These are phyloP conservation scores for Xyrauchen texanus DNA, from an alignment of 2,113 vertebrate genomes.

Conservation along the genomic window DNA sequence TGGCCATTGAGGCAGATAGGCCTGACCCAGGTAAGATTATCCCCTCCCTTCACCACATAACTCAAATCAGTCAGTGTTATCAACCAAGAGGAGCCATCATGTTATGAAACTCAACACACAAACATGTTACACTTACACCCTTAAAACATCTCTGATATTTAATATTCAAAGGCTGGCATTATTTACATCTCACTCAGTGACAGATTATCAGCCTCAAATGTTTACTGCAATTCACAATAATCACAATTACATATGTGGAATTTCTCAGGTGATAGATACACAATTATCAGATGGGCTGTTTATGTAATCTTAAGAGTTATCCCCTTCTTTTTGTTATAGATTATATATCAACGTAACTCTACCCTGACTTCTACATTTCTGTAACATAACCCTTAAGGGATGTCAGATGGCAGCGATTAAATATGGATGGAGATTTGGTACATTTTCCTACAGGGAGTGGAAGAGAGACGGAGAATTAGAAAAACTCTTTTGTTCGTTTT, in stretches of 20 bases:
- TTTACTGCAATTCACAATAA: not conserved
- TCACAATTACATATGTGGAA: not conserved
- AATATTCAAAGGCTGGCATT: constrained; percentile 73
- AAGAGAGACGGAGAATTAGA: not conserved
- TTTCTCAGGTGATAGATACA: not conserved
- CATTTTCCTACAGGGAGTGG: constrained; percentile 73
- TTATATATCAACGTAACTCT: constrained; percentile 39
- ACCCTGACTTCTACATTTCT: constrained; percentile 51
- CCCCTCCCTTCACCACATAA: constrained; percentile 47
- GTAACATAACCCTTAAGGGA: constrained; percentile 67
- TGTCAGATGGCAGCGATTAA: constrained; percentile 75
- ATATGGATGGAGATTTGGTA: constrained; percentile 77
- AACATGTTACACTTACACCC: constrained; percentile 66
- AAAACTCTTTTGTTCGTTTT: not conserved
- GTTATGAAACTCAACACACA: constrained; percentile 45
- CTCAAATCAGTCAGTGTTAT: constrained; percentile 53
- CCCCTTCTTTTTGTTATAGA: constrained; percentile 12
- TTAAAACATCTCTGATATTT: constrained; percentile 68
- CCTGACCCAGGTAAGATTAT: constrained; percentile 56
- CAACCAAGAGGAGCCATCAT: constrained; percentile 24
- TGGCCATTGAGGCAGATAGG: constrained; percentile 40
- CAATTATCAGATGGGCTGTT: too few species aligned
- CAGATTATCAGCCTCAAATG: constrained; percentile 38
- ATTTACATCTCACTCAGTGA: constrained; percentile 72
- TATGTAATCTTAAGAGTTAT: not conserved